Evolutionary conservation across 2,113 vertebrate genomes (phyloP), one percentile per base, ranked within the genome.

Genomic region (Cichladusa arquata): DNA sequence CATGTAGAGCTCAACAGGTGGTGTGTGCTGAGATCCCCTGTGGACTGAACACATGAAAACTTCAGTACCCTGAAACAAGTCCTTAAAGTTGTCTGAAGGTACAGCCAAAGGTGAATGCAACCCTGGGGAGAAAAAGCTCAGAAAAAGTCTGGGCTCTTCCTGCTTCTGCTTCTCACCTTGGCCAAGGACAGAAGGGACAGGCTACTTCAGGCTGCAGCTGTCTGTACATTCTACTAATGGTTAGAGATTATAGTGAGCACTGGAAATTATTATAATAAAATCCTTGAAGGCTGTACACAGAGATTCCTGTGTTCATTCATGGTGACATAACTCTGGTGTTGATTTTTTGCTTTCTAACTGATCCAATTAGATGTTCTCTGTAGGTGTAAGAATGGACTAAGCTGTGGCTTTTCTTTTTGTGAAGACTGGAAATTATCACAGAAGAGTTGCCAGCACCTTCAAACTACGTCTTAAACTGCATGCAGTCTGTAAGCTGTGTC

Each of bases 201-300:
- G 33, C 72, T 61, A 36, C 47, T 62, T 73, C 47, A 87, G 72
- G 64, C 64, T 78, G 42, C 60, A 92, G 57, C 57, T 91, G 33
- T 42, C 48, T 33, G 0, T 34, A 5, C 40, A 9, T 29, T 66
- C 34, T 51, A 13, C 28, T 40, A n/a, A 66, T 25, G 28, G 20
- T 62, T 54, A 67, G 26, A 58, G 65, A 44, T 50, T 42, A 31
- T 3, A 34, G 22, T 4, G 19, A 70, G 23, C 19, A 5, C 4
- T 69, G 38, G 53, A 56, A 87, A 76, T 53, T 1, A 20, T 88
- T 57, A 18, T 9, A 69, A 48, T 25, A 47, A 88, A 93, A 77
- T 78, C 47, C 29, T 36, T 92, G 42, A 72, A 76, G 54, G 47
- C 53, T 65, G 18, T 0, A 0, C 29, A 5, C n/a, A 34, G 72